phyloP scores from a whole-genome alignment of 2,888 invertebrate genomes.

The Apamea monoglypha region DNA sequence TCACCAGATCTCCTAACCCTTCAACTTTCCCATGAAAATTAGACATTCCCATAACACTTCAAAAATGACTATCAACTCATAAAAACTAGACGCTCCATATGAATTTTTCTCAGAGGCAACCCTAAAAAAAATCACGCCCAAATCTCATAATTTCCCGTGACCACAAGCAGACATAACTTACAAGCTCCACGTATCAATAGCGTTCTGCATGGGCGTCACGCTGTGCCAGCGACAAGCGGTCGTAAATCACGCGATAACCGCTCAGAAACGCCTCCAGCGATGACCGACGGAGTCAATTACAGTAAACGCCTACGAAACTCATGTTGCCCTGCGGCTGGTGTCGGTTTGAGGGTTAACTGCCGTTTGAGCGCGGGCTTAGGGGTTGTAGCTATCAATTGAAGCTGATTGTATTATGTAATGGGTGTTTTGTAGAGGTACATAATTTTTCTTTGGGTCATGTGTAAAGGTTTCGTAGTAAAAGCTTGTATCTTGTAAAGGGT shows the following conservation, averaged over 20 bases:
- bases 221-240: conserved; percentile 66
- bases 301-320: conserved; percentile 64
- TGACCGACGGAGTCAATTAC: conserved; percentile 66
- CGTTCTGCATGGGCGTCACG: conserved; percentile 67
- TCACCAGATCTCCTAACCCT: conserved; percentile 31
- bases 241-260: conserved; percentile 73
- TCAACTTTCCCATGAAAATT: conserved; percentile 23
- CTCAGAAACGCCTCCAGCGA: conserved; percentile 69
- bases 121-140: conserved; percentile 39
- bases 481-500: neutral
- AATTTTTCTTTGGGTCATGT: conserved; percentile 23
- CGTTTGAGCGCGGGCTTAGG: conserved; percentile 38
- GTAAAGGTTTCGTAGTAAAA: conserved; percentile 1
- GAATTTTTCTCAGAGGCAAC: neutral
- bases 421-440: conserved; percentile 34
- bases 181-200: conserved; percentile 61
- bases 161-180: conserved; percentile 46
- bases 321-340: conserved; percentile 64
- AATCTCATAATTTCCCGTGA: conserved; percentile 37
- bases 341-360: conserved; percentile 44
- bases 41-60: conserved; percentile 12
- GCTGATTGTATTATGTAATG: conserved; percentile 48
- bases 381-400: conserved; percentile 52
- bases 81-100: conserved; percentile 8
- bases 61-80: neutral